Conservation (phyloP, 2,113 vertebrate species). For the Ophiodon elongatus region DNA sequence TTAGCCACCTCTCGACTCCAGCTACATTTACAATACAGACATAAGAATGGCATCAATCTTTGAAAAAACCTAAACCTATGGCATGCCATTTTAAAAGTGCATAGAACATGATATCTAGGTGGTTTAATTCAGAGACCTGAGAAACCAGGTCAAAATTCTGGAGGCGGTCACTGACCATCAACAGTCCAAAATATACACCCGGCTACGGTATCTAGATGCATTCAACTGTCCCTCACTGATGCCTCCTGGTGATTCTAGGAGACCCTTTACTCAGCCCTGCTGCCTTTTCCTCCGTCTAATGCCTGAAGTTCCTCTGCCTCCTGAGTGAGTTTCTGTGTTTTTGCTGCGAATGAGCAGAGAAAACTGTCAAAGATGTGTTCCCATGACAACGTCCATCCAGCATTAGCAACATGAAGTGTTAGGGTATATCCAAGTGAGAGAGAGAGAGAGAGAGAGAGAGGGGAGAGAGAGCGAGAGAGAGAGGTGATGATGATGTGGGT, state of each 20-base stretch:
- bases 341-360: slow-evolving; percentile 16
- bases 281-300: background rate
- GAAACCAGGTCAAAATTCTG: background rate
- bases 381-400: slow-evolving; percentile 74
- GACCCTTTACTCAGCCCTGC: too few relatives aligned
- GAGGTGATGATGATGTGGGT: slow-evolving; percentile 26
- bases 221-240: background rate
- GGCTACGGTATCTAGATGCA: too few relatives aligned
- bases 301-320: slow-evolving; percentile 24
- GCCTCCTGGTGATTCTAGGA: background rate
- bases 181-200: background rate
- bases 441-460: too few relatives aligned
- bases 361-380: slow-evolving; percentile 72
- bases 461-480: background rate
- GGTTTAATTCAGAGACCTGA: background rate
- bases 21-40: background rate
- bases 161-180: background rate
- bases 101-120: background rate
- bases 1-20: too few relatives aligned
- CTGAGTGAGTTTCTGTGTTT: slow-evolving; percentile 51
- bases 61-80: background rate
- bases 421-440: slow-evolving; percentile 12
- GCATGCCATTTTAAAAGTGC: background rate
- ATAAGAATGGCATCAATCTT: too few relatives aligned
- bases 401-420: slow-evolving; percentile 45